Conservation (phyloP, 2,113 vertebrate species). For the Verasper variegatus region DNA sequence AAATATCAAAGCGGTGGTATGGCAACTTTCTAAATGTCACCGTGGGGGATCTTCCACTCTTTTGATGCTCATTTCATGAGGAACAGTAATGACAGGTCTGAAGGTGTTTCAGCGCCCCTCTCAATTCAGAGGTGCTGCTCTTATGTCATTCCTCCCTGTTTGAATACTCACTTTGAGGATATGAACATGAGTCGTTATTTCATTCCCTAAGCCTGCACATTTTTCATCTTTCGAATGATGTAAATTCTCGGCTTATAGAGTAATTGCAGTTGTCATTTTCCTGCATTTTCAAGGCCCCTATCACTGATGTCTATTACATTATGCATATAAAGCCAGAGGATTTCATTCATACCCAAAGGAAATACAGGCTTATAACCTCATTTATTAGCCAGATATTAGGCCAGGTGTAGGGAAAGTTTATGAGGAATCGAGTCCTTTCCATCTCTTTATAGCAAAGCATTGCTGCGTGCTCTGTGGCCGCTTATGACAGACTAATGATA, state of each 20-base stretch:
- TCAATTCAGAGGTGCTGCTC: constrained; percentile 53
- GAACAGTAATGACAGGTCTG: constrained; percentile 73
- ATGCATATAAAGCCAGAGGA: constrained; percentile 18
- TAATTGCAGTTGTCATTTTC: constrained; percentile 64
- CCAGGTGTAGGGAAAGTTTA: constrained; percentile 26
- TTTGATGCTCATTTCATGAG: constrained; percentile 76
- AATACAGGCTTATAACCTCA: constrained; percentile 26
- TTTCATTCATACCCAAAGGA: constrained; percentile 45
- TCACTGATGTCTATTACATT: constrained; percentile 42
- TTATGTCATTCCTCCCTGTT: constrained; percentile 53
- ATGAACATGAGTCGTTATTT: constrained; percentile 66
- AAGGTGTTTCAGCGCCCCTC: constrained; percentile 66
- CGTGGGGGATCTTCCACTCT: constrained; percentile 67
- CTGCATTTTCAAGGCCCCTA: constrained; percentile 43
- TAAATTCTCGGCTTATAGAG: constrained; percentile 47
- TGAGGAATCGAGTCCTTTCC: neutral
- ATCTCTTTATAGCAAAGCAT: constrained; percentile 41
- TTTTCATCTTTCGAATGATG: constrained; percentile 62
- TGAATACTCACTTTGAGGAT: constrained; percentile 74
- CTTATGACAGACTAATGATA: constrained; percentile 51
- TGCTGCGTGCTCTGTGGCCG: constrained; percentile 13
- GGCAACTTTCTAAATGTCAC: constrained; percentile 82
- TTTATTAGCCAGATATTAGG: constrained; percentile 29
- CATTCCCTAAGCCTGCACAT: constrained; percentile 46
- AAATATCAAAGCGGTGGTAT: constrained; percentile 80